phyloP scores from a whole-genome alignment of 1,140 invertebrate genomes.

The Drosophila ambigua region DNA sequence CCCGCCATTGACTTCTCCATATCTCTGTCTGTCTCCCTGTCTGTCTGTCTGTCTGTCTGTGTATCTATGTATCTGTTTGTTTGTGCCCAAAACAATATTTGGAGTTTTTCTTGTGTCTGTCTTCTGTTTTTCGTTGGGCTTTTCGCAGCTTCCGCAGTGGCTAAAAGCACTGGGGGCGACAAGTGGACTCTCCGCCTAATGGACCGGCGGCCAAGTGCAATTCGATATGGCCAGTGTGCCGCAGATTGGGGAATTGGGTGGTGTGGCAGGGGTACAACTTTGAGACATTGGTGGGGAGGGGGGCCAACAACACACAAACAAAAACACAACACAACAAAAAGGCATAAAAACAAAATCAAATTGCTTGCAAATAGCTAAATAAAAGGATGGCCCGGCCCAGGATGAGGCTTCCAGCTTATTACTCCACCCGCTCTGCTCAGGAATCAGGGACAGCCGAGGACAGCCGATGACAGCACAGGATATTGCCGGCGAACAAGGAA shows the following conservation, averaged over 20 bases:
- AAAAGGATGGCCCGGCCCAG: conserved; percentile 53
- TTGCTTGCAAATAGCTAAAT: conserved; percentile 76
- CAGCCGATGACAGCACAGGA: conserved; percentile 36
- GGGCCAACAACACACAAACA: conserved; percentile 32
- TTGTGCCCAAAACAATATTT: conserved; percentile 67
- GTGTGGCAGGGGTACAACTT: conserved; percentile 27
- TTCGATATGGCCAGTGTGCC: conserved; percentile 48
- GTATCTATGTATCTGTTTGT: conserved; percentile 26
- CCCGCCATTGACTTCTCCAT: conserved; percentile 36
- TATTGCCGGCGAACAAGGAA: conserved; percentile 60
- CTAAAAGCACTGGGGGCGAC: conserved; percentile 64
- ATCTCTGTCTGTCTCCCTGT: conserved; percentile 43
- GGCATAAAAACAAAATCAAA: conserved; percentile 70
- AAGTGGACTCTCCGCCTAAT: conserved; percentile 68
- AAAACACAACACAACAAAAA: conserved; percentile 3
- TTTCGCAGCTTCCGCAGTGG: conserved; percentile 13
- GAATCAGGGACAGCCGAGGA: conserved; percentile 15
- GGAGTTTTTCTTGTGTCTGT: conserved; percentile 34
- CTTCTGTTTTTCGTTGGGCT: conserved; percentile 12
- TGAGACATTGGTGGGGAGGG: conserved; percentile 44
- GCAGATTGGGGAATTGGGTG: conserved; percentile 5
- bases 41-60: conserved; percentile 6
- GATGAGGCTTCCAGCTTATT: conserved; percentile 31
- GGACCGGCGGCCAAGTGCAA: conserved; percentile 69
- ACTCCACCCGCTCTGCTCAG: neutral